Percentiles rank a stretch among this genome's conserved stretches.
These are phyloP conservation scores for Ceratosolen fusciceps DNA, from an alignment of 1,140 invertebrate genomes.

Conservation along the genomic window DNA sequence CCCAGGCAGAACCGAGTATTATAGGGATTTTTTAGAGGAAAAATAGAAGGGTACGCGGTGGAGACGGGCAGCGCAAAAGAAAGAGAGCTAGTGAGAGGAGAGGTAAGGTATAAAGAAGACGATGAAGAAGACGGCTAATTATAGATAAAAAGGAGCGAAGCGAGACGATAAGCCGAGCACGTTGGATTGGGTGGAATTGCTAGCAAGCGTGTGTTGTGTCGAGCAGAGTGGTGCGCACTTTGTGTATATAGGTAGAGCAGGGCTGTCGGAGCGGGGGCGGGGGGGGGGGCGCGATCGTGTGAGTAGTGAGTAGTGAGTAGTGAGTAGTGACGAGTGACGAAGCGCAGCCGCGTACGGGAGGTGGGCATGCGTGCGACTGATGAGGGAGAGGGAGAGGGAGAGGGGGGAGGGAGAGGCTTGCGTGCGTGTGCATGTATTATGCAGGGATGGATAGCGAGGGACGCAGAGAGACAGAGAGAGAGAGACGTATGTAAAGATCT, in stretches of 20 bases:
- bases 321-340: too few species aligned
- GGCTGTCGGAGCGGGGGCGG: too few species aligned
- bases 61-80: conserved; percentile 16
- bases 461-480: neutral
- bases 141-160: conserved; percentile 43
- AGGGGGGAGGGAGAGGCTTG: neutral
- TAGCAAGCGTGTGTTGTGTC: neutral
- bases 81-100: too few species aligned
- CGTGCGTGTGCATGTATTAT: neutral
- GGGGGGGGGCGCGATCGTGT: neutral
- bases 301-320: neutral
- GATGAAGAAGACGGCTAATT: conserved; percentile 47
- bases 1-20: conserved; percentile 14
- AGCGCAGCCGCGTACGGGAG: neutral
- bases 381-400: neutral
- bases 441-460: neutral
- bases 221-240: neutral
- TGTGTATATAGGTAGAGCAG: too few species aligned
- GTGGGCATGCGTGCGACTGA: neutral
- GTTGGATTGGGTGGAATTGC: neutral
- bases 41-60: neutral
- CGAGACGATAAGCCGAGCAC: conserved; percentile 30
- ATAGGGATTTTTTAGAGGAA: conserved; percentile 8
- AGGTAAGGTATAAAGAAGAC: too few species aligned
- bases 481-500: neutral